Evolutionary conservation across 2,797 vertebrate genomes (phyloP), one percentile per base, ranked within the genome.

Genomic region (Ateles fusciceps): DNA sequence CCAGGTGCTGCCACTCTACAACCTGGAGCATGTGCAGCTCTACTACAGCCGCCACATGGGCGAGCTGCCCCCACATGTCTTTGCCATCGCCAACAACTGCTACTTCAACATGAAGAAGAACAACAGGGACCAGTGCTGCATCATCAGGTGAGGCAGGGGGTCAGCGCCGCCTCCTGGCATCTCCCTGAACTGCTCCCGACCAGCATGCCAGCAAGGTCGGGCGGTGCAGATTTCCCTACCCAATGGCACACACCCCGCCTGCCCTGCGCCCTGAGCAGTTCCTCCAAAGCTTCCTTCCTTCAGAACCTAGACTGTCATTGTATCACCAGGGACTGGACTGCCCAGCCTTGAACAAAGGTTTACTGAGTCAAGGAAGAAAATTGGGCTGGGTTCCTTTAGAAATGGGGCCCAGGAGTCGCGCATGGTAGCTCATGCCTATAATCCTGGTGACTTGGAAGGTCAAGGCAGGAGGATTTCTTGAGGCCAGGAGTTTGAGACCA

Each of bases 51-150:
- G 94, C 15, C 99, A 99, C 2, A 98, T 99, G 87, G 99, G 99
- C 0, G 99, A 99, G 93, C 98, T 99, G 97, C 99, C 99, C 0
- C 99, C 99, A 0, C 99, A 99, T 17, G 98, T 99, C 98, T 99
- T 99, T 1, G 99, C 99, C 98, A 99, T 99, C 13, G 99, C 99
- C 78, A 99, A 99, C 99, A 99, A 98, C 98, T 99, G 99, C 97
- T 99, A 99, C 96, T 99, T 99, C 98, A 99, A 99, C 98, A 99
- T 99, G 99, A 99, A 99, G 94, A 99, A 99, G 98, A 99, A 98
- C 97, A 99, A 87, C 83, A 99, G 97, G 98, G 99, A 99, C 98
- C 99, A 99, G 98, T 99, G 99, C 98, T 99, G 99, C 92, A 98
- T 99, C 94, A 99, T 99, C 99, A 99, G 99, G 99, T 99, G 57